Evolutionary conservation across 2,797 vertebrate genomes (phyloP), one percentile per base, ranked within the genome.

Genomic region (Epinephelus awoara): DNA sequence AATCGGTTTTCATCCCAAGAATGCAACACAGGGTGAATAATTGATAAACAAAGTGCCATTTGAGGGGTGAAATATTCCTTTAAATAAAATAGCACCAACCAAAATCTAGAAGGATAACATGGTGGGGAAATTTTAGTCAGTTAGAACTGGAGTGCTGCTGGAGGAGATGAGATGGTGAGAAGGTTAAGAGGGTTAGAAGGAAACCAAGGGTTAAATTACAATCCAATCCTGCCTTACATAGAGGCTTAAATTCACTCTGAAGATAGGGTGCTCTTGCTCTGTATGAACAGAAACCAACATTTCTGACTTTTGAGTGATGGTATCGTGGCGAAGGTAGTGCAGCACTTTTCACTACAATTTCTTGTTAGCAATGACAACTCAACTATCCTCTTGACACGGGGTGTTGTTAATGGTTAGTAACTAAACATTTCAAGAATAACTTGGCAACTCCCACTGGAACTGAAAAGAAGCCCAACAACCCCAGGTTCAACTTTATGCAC

Each of bases 261-360:
- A 58, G 10, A 29, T 29, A 57, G 7, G 6, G 8, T 59, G 13
- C 29, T 57, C 15, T 23, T 51, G 15, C 4, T 57, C 23, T 56
- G 19, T 44, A 17, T 51, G 19, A 38, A 56, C n/a, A 27, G n/a
- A 64, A 19, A 50, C 15, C 19, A 55, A 19, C 21, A 40, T 67
- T 50, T 65, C 0, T 51, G 12, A 51, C 29, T 75, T 58, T 58
- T 29, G 46, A 27, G n/a, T 73, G n/a, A 58, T 42, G 72, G 12
- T 40, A 21, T n/a, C 57, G 21, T 75, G 5, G 17, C 23, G 52
- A 29, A 29, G 27, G 27, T 29, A 29, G 27, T 29, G 6, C 5
- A 29, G 27, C 27, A 29, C 27, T 29, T 29, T 29, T 29, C 27
- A 29, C 27, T 6, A 29, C 38, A 34, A 10, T 57, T 52, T 58